Percentiles rank a stretch among this genome's conserved stretches.
Evolutionary conservation across 2,888 invertebrate genomes (phyloP).

Genomic region (Nomada fucata): DNA sequence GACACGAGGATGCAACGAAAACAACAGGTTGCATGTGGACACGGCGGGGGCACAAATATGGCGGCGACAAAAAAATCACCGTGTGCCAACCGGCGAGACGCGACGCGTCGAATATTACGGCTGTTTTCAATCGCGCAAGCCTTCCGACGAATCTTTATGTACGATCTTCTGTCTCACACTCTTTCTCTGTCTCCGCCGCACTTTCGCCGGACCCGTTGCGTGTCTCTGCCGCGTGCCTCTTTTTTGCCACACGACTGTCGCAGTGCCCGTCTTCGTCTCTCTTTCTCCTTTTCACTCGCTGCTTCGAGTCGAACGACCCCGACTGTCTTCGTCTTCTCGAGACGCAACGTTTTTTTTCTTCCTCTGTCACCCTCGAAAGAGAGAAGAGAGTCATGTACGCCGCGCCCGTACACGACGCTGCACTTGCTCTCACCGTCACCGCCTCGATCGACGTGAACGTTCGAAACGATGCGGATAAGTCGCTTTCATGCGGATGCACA

Average conservation of each 20-base stretch:
- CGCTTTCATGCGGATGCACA: conserved; percentile 32
- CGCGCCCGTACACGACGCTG: conserved; percentile 43
- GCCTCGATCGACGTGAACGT: conserved; percentile 57
- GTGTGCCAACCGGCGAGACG: conserved; percentile 26
- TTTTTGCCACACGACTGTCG: conserved; percentile 9
- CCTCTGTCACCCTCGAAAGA: too few species aligned
- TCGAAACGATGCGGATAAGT: conserved; percentile 46
- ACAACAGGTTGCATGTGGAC: conserved; percentile 79
- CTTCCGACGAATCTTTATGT: not conserved
- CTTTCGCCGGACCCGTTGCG: not conserved
- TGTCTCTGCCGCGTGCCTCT: conserved; percentile 18
- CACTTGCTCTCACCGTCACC: conserved; percentile 41
- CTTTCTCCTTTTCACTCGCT: conserved; percentile 3
- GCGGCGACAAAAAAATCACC: conserved; percentile 58
- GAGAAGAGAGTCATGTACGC: not conserved
- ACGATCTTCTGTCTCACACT: not conserved
- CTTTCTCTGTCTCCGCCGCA: conserved; percentile 1
- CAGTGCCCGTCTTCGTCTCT: conserved; percentile 9
- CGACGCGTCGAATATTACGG: not conserved
- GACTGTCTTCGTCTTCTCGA: not conserved
- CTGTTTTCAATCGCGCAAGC: conserved; percentile 1
- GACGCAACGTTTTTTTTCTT: not conserved
- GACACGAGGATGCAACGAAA: conserved; percentile 72
- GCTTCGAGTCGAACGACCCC: not conserved
- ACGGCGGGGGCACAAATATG: conserved; percentile 71